phyloP scores from a whole-genome alignment of 2,888 invertebrate genomes.

The Himalopsyche japonica region DNA sequence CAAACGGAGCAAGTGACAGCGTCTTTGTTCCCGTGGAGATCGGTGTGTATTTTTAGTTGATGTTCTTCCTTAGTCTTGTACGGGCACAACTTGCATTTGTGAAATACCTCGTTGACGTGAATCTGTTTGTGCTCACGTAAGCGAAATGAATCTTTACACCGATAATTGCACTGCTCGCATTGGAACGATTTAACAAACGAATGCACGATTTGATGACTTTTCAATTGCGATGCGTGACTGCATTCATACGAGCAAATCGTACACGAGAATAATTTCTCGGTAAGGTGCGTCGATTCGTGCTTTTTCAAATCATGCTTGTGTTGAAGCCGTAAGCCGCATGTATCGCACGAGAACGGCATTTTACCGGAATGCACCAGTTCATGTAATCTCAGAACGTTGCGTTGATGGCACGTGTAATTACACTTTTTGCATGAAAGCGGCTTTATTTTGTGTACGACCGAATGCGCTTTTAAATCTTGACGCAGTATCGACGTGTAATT shows the following conservation, averaged over 20 bases:
- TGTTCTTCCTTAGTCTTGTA: neutral
- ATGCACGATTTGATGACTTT: neutral
- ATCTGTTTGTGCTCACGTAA: neutral
- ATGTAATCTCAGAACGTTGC: neutral
- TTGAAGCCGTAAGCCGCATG: neutral
- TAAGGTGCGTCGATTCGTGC: neutral
- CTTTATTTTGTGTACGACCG: neutral
- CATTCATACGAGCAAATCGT: neutral
- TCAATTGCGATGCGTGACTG: neutral
- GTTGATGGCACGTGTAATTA: neutral
- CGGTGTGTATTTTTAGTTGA: neutral
- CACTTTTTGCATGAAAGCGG: neutral
- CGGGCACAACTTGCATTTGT: neutral
- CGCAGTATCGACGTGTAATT: neutral
- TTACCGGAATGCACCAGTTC: neutral
- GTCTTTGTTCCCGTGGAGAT: neutral
- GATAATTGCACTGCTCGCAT: neutral
- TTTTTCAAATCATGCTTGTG: neutral
- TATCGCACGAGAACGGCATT: neutral
- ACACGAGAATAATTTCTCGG: neutral
- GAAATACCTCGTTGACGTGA: neutral
- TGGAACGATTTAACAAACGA: neutral
- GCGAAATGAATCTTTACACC: neutral
- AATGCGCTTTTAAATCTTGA: neutral
- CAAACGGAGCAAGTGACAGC: neutral